phyloP scores from a whole-genome alignment of 1,140 invertebrate species.

The Monomorium pharaonis region DNA sequence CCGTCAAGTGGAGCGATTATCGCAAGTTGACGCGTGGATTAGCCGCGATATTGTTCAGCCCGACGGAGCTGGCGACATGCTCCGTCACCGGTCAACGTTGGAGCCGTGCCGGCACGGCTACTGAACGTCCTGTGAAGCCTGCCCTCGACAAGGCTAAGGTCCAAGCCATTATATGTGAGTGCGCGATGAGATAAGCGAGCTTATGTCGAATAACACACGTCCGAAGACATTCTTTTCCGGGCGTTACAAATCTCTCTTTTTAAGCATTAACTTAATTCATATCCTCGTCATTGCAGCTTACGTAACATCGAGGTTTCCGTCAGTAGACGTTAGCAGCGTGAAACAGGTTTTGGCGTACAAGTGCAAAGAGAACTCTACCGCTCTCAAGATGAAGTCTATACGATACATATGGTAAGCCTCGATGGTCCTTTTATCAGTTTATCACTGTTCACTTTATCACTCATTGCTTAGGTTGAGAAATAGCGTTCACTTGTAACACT shows the following conservation, averaged over 20 bases:
- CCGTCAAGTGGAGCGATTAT: slow-evolving; percentile 91
- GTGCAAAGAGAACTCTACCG: slow-evolving; percentile 91
- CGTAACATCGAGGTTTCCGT: slow-evolving; percentile 90
- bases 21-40: slow-evolving; percentile 89
- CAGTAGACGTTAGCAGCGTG: slow-evolving; percentile 90
- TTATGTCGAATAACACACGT: background rate
- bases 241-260: background rate
- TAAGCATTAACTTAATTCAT: background rate
- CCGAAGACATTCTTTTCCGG: background rate
- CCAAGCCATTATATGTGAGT: slow-evolving; percentile 90
- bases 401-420: slow-evolving; percentile 87
- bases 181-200: background rate
- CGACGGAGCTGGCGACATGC: slow-evolving; percentile 89
- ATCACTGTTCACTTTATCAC: too few species aligned
- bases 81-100: slow-evolving; percentile 91
- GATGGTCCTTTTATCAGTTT: background rate
- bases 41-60: slow-evolving; percentile 90
- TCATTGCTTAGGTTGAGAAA: too few species aligned
- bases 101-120: slow-evolving; percentile 89
- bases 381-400: slow-evolving; percentile 90
- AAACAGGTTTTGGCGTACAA: slow-evolving; percentile 92
- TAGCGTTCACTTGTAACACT: too few species aligned
- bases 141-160: slow-evolving; percentile 90
- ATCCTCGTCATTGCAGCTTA: slow-evolving; percentile 85
- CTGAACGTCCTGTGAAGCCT: slow-evolving; percentile 89